Base-by-base conservation (phyloP, 2,888 invertebrate species). In the Schrankia costaestrigalis region DNA sequence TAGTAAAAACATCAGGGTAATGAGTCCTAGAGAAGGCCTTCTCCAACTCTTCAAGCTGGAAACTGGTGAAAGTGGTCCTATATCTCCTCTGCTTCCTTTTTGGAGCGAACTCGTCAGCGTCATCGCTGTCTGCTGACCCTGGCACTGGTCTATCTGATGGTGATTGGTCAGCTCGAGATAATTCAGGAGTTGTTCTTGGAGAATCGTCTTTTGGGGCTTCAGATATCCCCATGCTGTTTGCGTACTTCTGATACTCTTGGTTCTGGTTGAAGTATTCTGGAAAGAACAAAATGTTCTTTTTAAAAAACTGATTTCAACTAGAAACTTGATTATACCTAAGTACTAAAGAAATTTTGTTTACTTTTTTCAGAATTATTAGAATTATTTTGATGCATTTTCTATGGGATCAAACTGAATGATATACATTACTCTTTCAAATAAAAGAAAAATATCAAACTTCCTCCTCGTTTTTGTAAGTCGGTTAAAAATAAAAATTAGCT, bases 21-120 rank as follows among this genome's bases (percentile, higher is more conserved):
- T 98, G 98, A 8, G 98, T 98, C 71, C 97, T 93, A 1, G 97
- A 95, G 85, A 98, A 98, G 0, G 98, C 97, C 72, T 98, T 98
- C 82, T 98, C 98, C 60, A 98, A 81, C 77, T 98, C 98, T 76
- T 98, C 98, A 52, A 98, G 89, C 78, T 98, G 96, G 70, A 95
- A 97, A 67, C 96, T 96, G 26, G 97, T 97, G 80, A 97, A 97
- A 15, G 97, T 97, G n/a, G 97, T 97, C 49, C 97, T 89, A 74
- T 97, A 97, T 26, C 97, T 87, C 5, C 97, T 89, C 72, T 97
- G 97, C 71, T 97, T 97, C 50, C 97, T 89, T 78, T 97, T 97
- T 0, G 96, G 96, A 0, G 94, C 90, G 69, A 94, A 95, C 52
- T 95, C 95, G 65, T 95, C 93, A 9, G 92, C 91, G 28, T 91